Base-by-base conservation (phyloP, 2,888 invertebrate species). In the Neoascia interrupta region DNA sequence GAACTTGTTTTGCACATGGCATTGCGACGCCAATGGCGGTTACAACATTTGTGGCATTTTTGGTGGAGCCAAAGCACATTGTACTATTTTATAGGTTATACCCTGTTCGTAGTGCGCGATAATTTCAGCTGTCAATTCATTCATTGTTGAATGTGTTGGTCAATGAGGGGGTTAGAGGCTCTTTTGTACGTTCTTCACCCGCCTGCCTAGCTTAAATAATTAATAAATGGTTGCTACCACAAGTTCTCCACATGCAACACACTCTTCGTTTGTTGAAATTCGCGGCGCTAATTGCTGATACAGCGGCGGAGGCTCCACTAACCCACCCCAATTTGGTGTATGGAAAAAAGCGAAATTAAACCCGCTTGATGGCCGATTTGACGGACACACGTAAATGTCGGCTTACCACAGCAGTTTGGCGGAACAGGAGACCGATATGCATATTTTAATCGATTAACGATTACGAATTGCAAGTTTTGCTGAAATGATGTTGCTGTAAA, bases 111-210 rank as follows among this genome's bases (percentile, higher is more conserved):
- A 39, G 26, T 47, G 16, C 54, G 54, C 76, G 58, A 76, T 76
- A 70, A 76, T 70, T 64, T 64, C 53, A 26, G 34, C 70, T 76
- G 76, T 76, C 76, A 76, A 60, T 76, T 64, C 47, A 64, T 64
- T 41, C 53, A 64, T 64, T 76, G 76, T 75, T 75, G 68, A 68
- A 75, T 61, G 61, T 54, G n/a, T 75, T 39, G 53, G 73, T 64
- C 47, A 68, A 60, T 68, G 68, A 68, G 53, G 6, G 47, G 18
- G 19, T 28, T 2, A 63, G 18, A 18, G 47, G 56, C 39, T 37
- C 11, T n/a, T 53, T 26, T 36, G n/a, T n/a, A n/a, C 16, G 28
- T 21, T 15, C 19, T 3, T n/a, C 19, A 21, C 19, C 19, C 36
- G 21, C 26, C 51, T 15, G 13, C 28, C 26, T 45, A 37, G 31